phyloP scores from a whole-genome alignment of 2,888 invertebrate species.

The Myopa tessellatipennis region DNA sequence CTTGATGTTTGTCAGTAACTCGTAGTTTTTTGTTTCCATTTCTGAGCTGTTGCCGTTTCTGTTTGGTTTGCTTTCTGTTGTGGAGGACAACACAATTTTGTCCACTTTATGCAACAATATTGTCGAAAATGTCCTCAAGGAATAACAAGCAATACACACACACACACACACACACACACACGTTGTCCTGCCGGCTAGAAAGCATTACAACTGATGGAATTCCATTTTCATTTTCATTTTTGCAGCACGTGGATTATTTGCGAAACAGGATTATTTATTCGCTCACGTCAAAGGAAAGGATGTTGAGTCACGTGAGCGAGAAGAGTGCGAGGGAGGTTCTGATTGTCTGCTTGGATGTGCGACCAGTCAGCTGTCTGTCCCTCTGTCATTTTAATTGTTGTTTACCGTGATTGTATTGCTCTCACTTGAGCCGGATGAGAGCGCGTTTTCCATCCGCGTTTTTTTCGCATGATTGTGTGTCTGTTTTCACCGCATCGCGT shows the following conservation, averaged over 20 bases:
- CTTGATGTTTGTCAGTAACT: not conserved
- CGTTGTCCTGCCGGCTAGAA: not conserved
- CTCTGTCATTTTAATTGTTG: slow-evolving; percentile 63
- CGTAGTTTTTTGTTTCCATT: not conserved
- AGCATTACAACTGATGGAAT: slow-evolving; percentile 34
- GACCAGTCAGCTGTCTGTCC: slow-evolving; percentile 41
- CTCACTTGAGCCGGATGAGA: slow-evolving; percentile 52
- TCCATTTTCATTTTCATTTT: slow-evolving; percentile 36
- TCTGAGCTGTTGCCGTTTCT: too few species aligned
- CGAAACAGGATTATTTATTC: not conserved
- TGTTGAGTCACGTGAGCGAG: not conserved
- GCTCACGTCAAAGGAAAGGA: slow-evolving; percentile 13
- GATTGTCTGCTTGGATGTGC: not conserved
- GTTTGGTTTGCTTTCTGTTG: not conserved
- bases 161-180: not conserved
- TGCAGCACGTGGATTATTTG: slow-evolving; percentile 24
- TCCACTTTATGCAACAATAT: slow-evolving; percentile 36
- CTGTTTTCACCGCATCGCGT: not conserved
- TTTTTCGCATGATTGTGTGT: not conserved
- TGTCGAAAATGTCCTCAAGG: slow-evolving; percentile 37
- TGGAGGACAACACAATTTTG: slow-evolving; percentile 9
- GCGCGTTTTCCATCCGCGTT: not conserved
- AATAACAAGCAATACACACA: slow-evolving; percentile 3
- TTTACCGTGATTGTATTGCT: slow-evolving; percentile 61
- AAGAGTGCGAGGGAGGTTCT: not conserved